These are phyloP conservation scores for Empis livida DNA, from an alignment of 2,888 invertebrate species.

Conservation along the genomic window DNA sequence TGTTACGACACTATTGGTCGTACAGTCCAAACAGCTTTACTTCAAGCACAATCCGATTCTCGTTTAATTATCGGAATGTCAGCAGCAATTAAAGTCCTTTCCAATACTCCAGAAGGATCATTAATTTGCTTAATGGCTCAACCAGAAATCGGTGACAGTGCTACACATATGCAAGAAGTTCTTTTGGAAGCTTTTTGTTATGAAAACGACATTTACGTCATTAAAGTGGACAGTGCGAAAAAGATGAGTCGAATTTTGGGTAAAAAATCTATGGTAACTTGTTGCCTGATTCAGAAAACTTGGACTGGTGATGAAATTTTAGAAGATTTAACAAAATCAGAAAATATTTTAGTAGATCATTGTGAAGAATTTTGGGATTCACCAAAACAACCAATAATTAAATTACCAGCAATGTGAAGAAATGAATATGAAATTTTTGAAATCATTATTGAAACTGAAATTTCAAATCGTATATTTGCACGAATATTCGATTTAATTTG, in stretches of 20 bases:
- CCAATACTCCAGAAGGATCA: slow-evolving; percentile 41
- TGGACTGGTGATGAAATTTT: slow-evolving; percentile 31
- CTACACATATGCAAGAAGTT: slow-evolving; percentile 57
- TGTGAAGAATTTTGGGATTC: slow-evolving; percentile 53
- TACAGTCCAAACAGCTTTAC: slow-evolving; percentile 28
- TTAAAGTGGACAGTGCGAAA: slow-evolving; percentile 48
- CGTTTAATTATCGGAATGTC: slow-evolving; percentile 34
- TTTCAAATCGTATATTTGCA: too few species aligned
- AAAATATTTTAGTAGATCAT: slow-evolving; percentile 49
- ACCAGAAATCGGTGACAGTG: slow-evolving; percentile 48
- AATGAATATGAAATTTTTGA: slow-evolving; percentile 9
- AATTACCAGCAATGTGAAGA: slow-evolving; percentile 49
- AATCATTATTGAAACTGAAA: too few species aligned
- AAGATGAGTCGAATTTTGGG: slow-evolving; percentile 39
- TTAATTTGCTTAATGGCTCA: slow-evolving; percentile 50
- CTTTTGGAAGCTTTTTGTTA: slow-evolving; percentile 56
- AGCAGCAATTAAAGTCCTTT: slow-evolving; percentile 30
- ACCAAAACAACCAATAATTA: slow-evolving; percentile 49
- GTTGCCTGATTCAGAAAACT: slow-evolving; percentile 36
- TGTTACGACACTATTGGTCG: slow-evolving; percentile 21
- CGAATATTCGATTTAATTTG: too few species aligned
- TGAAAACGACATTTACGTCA: slow-evolving; percentile 58
- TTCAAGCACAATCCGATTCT: slow-evolving; percentile 30
- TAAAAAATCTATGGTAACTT: slow-evolving; percentile 39
- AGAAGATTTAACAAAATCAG: slow-evolving; percentile 44